Conservation (phyloP, 92 coral and sea anemone genomes). For the Phenganax marumi region DNA sequence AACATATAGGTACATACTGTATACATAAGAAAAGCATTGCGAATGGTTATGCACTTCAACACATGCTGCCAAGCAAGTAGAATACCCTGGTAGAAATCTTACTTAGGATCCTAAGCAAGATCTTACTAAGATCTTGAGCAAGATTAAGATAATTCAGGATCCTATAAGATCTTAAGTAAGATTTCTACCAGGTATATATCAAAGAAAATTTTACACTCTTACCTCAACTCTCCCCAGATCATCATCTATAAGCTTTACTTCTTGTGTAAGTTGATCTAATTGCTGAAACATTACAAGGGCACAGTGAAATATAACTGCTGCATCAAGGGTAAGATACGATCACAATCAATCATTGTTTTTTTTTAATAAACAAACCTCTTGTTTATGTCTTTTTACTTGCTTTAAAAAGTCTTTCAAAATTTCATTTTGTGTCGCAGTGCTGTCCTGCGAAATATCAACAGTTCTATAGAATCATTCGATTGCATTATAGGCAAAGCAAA, state of each 20-base stretch:
- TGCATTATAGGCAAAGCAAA: background rate
- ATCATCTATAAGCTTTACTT: conserved; percentile 89
- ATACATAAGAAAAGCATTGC: no score
- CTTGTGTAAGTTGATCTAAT: conserved; percentile 96
- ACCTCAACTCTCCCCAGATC: conserved; percentile 90
- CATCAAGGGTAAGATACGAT: background rate
- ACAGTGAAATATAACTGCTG: no score
- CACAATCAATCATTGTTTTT: background rate
- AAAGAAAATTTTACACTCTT: background rate
- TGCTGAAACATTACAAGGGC: conserved; percentile 53
- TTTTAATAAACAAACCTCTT: conserved; percentile 67
- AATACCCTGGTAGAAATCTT: no score
- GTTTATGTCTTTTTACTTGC: conserved; percentile 90
- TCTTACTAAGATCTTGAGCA: no score
- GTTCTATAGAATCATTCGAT: background rate
- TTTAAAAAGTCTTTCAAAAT: conserved; percentile 76
- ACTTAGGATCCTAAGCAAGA: no score
- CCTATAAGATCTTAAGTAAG: no score
- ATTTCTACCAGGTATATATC: no score
- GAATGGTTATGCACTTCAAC: no score
- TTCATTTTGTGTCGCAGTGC: conserved; percentile 93
- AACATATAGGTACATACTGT: no score
- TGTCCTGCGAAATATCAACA: conserved; percentile 57
- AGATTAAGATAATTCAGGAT: no score
- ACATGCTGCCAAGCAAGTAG: no score